Percentiles rank a stretch among this genome's conserved stretches.
These are phyloP conservation scores for Clarias platycephalus DNA, from an alignment of 2,797 vertebrate species.

Conservation along the genomic window DNA sequence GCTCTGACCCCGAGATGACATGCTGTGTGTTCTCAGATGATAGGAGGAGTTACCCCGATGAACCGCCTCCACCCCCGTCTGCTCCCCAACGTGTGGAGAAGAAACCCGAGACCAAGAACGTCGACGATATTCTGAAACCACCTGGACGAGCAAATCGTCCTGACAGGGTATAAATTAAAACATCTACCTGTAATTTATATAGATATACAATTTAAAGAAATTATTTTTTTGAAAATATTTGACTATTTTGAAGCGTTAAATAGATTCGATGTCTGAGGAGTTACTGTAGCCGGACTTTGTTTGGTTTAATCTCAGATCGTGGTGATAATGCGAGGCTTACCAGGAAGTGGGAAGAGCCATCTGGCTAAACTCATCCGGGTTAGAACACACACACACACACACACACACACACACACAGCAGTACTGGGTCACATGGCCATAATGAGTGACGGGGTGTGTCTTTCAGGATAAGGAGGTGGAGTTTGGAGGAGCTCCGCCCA, in stretches of 20 bases:
- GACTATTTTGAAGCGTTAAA: no score
- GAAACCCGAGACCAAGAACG: constrained; percentile 96
- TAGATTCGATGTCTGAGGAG: not conserved
- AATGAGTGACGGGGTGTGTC: not conserved
- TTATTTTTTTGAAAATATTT: no score
- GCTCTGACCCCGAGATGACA: not conserved
- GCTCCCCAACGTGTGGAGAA: constrained; percentile 85
- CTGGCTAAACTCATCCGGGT: constrained; percentile 97
- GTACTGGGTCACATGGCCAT: not conserved
- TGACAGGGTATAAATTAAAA: constrained; percentile 79
- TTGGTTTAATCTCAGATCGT: constrained; percentile 80
- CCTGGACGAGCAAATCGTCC: constrained; percentile 90
- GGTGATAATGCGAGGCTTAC: constrained; percentile 96
- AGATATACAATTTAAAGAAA: not conserved
- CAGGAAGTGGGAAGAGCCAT: constrained; percentile 96
- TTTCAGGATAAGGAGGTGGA: constrained; percentile 96
- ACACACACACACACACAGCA: not conserved
- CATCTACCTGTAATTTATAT: not conserved
- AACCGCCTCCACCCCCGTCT: constrained; percentile 80
- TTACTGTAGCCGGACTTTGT: not conserved
- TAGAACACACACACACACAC: constrained; percentile 54
- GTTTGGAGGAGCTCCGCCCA: constrained; percentile 92
- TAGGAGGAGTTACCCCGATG: constrained; percentile 87
- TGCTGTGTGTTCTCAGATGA: constrained; percentile 73
- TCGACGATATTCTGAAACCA: constrained; percentile 93